Base-by-base conservation (phyloP, 1,140 invertebrate genomes). In the Phthorimaea operculella region DNA sequence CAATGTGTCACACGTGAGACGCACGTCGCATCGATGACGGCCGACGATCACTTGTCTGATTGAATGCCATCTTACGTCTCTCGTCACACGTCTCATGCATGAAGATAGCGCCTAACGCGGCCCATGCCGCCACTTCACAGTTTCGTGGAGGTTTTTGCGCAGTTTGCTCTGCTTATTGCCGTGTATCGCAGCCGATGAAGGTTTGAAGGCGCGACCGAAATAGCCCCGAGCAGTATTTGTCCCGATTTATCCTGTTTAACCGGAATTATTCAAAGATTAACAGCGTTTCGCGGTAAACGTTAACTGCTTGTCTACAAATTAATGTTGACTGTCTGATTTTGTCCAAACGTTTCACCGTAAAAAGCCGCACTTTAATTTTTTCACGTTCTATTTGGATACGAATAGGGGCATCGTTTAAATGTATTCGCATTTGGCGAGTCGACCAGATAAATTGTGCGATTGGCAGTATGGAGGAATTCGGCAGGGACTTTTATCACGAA, bases 401-500 rank as follows among this genome's bases (percentile, higher is more conserved):
- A 47, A 47, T 15, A 16, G 16, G 15, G 15, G 15, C 1, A 47
- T 47, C 14, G n/a, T 16, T 47, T n/a, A 47, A 47, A 47, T 47
- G 44, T 47, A 47, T 47, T 47, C 44, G 21, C 16, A 9, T 47
- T 51, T 50, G 21, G 48, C 45, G 45, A 56, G 34, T 57, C 34
- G 50, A 36, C 15, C 54, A 68, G 66, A 77, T 74, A 76, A 78
- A 76, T 75, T 71, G 62, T 42, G 54, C 69, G 67, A 72, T 74
- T 72, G 69, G 68, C 67, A 67, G 72, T 72, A 76, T 67, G 67
- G 68, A 64, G 61, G 67, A 74, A 76, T 75, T 79, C 70, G 70
- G 66, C 62, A 59, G 68, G 72, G 67, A 74, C 70, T 78, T 83
- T 78, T 83, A 85, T 85, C 79, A 74, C 68, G 76, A 76, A 78